A percentile compares a stretch with the other conserved stretches of the same genome.
These are phyloP conservation scores for Strongylocentrotus purpuratus DNA, from an alignment of 35 echinoderm and acorn worm genomes.

Conservation along the genomic window DNA sequence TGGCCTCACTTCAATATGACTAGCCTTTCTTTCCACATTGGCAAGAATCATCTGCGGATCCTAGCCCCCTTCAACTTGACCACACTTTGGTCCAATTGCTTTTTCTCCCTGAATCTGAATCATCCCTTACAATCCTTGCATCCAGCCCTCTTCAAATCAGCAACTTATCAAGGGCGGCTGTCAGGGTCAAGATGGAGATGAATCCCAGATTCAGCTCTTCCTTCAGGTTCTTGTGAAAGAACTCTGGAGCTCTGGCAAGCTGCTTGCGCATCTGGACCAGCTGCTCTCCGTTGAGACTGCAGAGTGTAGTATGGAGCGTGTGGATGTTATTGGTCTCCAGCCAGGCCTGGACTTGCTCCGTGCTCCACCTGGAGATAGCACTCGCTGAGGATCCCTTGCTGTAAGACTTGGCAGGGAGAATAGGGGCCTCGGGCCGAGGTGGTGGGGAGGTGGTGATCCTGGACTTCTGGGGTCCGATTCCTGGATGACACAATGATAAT, in stretches of 20 bases:
- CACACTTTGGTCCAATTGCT: background rate
- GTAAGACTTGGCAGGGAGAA: background rate
- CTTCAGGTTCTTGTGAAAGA: conserved; percentile 68
- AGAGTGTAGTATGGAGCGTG: conserved; percentile 28
- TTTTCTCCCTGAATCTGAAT: background rate
- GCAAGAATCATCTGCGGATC: background rate
- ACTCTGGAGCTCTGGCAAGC: conserved; percentile 75
- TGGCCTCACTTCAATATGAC: too few species aligned
- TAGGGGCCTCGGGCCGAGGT: background rate
- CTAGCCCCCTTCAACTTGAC: background rate
- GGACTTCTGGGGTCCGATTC: conserved; percentile 37
- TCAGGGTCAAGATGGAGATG: conserved; percentile 64
- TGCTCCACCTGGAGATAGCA: conserved; percentile 45
- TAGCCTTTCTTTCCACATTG: too few species aligned
- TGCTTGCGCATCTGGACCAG: conserved; percentile 81
- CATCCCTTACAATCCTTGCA: background rate
- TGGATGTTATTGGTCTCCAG: conserved; percentile 60
- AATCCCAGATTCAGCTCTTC: conserved; percentile 71
- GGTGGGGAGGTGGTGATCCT: background rate
- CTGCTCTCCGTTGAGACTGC: conserved; percentile 68
- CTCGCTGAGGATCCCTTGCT: background rate
- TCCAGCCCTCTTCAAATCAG: conserved; percentile 57
- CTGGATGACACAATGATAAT: background rate
- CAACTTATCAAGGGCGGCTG: conserved; percentile 69
- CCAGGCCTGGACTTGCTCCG: conserved; percentile 68